Evolutionary conservation across 2,888 invertebrate genomes (phyloP).

Genomic region (Sphaerolaimus hirsutus): DNA sequence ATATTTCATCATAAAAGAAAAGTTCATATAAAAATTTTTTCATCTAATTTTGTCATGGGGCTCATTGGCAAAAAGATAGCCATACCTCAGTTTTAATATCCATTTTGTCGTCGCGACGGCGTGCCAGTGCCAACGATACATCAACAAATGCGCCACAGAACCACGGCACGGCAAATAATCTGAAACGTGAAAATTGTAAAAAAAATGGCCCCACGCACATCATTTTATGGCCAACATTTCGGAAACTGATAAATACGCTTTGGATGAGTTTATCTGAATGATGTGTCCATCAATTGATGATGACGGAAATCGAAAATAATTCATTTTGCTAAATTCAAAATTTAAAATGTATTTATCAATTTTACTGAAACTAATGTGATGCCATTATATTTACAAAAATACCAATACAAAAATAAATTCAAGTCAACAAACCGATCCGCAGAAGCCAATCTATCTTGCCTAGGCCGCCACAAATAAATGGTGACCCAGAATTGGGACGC

Average conservation of each 20-base stretch:
- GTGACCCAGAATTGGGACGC: constrained; percentile 88
- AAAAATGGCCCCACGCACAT: too few relatives aligned
- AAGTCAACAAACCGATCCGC: constrained; percentile 39
- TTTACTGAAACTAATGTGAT: too few relatives aligned
- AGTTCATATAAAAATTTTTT: not conserved
- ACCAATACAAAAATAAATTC: not conserved
- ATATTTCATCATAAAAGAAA: constrained; percentile 2
- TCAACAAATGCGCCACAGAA: constrained; percentile 72
- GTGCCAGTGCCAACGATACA: constrained; percentile 74
- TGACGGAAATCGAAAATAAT: too few relatives aligned
- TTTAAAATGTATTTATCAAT: too few relatives aligned
- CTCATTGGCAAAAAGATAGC: too few relatives aligned
- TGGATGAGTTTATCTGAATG: not conserved
- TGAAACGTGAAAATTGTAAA: too few relatives aligned
- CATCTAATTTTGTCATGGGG: not conserved
- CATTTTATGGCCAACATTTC: too few relatives aligned
- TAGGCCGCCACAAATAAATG: constrained; percentile 87
- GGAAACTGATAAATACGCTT: not conserved
- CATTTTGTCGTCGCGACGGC: constrained; percentile 43
- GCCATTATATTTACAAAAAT: not conserved
- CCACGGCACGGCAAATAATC: constrained; percentile 69
- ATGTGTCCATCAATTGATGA: not conserved
- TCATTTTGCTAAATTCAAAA: too few relatives aligned
- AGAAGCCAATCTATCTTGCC: constrained; percentile 79
- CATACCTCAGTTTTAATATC: constrained; percentile 22